Conservation (phyloP, 2,888 invertebrate species). For the Chymomyza fuscimana region DNA sequence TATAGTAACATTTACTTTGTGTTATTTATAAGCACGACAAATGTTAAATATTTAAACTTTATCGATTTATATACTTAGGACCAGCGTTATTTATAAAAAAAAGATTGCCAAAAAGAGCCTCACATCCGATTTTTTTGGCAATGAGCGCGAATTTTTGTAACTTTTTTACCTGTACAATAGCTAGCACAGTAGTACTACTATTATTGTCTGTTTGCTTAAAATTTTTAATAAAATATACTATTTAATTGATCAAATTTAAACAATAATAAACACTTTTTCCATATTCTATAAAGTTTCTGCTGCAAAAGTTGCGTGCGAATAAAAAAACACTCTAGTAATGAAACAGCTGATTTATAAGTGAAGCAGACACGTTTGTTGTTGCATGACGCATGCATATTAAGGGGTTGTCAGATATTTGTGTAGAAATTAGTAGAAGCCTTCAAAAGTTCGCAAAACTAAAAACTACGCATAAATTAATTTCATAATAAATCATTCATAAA, state of each 20-base stretch:
- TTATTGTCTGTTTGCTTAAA: constrained; percentile 23
- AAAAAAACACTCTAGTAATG: constrained; percentile 31
- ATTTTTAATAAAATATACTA: constrained; percentile 19
- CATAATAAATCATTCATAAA: too few species aligned
- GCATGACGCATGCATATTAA: neutral
- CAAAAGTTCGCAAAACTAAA: too few species aligned
- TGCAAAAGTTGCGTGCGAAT: constrained; percentile 32
- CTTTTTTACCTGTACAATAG: constrained; percentile 27
- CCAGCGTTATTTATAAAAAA: neutral
- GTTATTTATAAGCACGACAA: neutral
- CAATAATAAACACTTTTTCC: constrained; percentile 35
- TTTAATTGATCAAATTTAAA: constrained; percentile 21
- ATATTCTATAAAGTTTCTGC: constrained; percentile 46
- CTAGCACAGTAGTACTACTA: constrained; percentile 25
- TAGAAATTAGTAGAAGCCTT: too few species aligned
- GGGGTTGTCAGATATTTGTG: too few species aligned
- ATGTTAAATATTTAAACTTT: constrained; percentile 3
- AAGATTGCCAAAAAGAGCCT: neutral
- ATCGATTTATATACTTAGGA: neutral
- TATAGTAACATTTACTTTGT: neutral
- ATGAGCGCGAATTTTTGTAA: neutral
- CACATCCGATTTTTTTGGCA: neutral
- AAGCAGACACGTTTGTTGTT: neutral
- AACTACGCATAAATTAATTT: too few species aligned
- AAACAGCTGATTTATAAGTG: neutral